These are phyloP conservation scores for Acanthurus tractus DNA, from an alignment of 2,797 vertebrate genomes.

Conservation along the genomic window DNA sequence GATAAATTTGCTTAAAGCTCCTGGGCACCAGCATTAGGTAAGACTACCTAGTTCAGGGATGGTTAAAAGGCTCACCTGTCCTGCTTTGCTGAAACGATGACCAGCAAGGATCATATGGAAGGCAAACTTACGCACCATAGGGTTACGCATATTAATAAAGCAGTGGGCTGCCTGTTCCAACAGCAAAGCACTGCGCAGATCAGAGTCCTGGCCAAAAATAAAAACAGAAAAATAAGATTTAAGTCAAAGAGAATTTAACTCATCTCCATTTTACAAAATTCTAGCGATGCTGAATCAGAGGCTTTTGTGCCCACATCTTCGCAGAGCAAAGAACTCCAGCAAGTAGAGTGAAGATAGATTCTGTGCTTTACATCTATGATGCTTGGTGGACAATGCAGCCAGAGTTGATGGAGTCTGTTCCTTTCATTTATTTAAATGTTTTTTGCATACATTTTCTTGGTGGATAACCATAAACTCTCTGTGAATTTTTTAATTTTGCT, in stretches of 20 bases:
- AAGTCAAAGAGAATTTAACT: constrained; percentile 1
- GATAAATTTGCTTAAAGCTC: background rate
- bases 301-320: too few relatives aligned
- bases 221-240: background rate
- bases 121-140: constrained; percentile 98
- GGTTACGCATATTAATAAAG: constrained; percentile 97
- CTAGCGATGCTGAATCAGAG: too few relatives aligned
- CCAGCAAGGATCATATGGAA: constrained; percentile 99
- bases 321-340: too few relatives aligned
- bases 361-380: too few relatives aligned
- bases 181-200: constrained; percentile 95
- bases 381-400: too few relatives aligned
- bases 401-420: too few relatives aligned
- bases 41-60: background rate
- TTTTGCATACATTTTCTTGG: too few relatives aligned
- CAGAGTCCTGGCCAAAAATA: constrained; percentile 87
- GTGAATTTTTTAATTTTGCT: too few relatives aligned
- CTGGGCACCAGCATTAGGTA: background rate
- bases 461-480: too few relatives aligned
- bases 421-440: too few relatives aligned
- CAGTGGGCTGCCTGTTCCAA: constrained; percentile 98
- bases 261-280: background rate
- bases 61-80: constrained; percentile 87
- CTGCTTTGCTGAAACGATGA: constrained; percentile 97
- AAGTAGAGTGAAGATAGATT: too few relatives aligned